phyloP scores from a whole-genome alignment of 1,140 invertebrate species.

The Prorops nasuta region DNA sequence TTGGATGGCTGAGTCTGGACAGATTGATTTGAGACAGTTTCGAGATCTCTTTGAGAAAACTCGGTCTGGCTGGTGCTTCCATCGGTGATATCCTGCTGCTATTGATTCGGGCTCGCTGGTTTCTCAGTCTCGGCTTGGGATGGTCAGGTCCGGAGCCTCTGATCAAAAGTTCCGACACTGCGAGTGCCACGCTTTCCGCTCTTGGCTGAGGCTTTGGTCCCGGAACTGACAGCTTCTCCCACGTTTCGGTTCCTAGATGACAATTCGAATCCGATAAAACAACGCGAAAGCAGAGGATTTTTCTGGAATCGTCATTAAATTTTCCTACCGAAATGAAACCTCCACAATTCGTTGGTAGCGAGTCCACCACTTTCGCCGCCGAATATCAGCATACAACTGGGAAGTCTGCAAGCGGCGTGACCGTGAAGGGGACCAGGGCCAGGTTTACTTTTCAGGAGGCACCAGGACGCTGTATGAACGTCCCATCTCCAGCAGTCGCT shows the following conservation, averaged over 20 bases:
- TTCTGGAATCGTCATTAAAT: no score
- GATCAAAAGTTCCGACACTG: conserved; percentile 29
- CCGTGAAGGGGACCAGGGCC: conserved; percentile 76
- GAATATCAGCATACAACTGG: conserved; percentile 79
- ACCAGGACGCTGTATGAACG: conserved; percentile 69
- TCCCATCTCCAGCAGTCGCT: conserved; percentile 86
- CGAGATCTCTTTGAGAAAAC: conserved; percentile 70
- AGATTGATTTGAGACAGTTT: conserved; percentile 73
- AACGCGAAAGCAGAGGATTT: no score
- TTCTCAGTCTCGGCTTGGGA: conserved; percentile 40
- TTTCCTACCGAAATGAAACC: conserved; percentile 78
- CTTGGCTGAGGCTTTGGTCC: conserved; percentile 72
- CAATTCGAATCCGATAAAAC: no score
- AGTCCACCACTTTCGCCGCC: conserved; percentile 76
- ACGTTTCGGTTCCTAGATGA: conserved; percentile 67
- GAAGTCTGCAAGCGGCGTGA: conserved; percentile 78
- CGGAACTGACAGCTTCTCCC: conserved; percentile 71
- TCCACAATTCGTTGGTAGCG: conserved; percentile 79
- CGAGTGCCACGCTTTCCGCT: conserved; percentile 43
- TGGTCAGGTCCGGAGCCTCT: conserved; percentile 41
- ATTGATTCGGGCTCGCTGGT: conserved; percentile 49
- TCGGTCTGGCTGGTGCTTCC: conserved; percentile 44
- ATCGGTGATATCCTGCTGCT: conserved; percentile 46
- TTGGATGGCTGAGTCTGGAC: conserved; percentile 64
- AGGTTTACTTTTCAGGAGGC: conserved; percentile 64